Evolutionary conservation across 2,113 vertebrate genomes (phyloP).

Genomic region (Phrynosoma blainvillii): DNA sequence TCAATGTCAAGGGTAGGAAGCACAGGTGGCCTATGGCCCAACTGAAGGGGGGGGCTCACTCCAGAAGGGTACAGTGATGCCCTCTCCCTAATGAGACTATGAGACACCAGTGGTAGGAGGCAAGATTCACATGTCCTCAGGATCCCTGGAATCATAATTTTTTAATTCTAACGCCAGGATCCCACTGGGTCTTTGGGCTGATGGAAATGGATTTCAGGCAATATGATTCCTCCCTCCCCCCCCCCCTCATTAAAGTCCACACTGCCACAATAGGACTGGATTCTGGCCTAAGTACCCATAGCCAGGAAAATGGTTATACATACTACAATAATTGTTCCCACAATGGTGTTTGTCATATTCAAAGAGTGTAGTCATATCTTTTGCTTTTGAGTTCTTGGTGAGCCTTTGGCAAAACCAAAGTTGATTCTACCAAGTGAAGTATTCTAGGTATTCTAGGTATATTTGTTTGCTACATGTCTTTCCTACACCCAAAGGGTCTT

Average conservation of each 20-base stretch:
- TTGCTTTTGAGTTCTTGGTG: not conserved
- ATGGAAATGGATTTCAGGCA: too few relatives aligned
- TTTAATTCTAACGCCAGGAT: not conserved
- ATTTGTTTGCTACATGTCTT: not conserved
- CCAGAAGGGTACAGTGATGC: too few relatives aligned
- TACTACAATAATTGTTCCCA: not conserved
- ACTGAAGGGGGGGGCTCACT: too few relatives aligned
- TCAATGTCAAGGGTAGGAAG: not conserved
- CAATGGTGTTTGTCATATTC: not conserved
- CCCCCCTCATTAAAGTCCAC: too few relatives aligned
- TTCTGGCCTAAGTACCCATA: too few relatives aligned
- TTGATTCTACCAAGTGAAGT: not conserved
- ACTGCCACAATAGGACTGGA: not conserved
- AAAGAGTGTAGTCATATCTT: not conserved
- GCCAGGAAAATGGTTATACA: not conserved
- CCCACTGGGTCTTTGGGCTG: too few relatives aligned
- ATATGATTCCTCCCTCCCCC: too few relatives aligned
- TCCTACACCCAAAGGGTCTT: not conserved
- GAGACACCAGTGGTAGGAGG: too few relatives aligned
- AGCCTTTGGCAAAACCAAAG: not conserved
- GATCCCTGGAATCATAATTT: not conserved
- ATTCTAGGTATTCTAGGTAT: not conserved
- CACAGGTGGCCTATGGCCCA: too few relatives aligned
- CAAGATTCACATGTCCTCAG: too few relatives aligned
- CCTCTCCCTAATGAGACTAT: too few relatives aligned